Base-by-base conservation (phyloP, 2,113 vertebrate species). In the Xiphophorus maculatus region DNA sequence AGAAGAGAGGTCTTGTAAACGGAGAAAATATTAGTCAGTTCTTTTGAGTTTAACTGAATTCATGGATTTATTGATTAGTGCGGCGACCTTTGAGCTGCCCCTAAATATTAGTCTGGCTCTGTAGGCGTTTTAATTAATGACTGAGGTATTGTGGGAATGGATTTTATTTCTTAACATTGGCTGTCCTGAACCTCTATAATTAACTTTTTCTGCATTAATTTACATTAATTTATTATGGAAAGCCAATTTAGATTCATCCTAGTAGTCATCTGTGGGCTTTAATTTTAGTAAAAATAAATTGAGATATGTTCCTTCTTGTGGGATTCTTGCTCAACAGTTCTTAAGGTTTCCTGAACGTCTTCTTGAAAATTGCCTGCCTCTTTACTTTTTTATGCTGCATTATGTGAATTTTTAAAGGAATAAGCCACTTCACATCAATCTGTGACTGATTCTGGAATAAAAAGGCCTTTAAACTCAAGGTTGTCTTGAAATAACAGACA, bases 51-150 rank as follows among this genome's bases (percentile, higher is more conserved):
- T 69, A 76, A 69, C 25, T 48, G 17, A 68, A 69, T 58, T 44
- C 66, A 32, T n/a, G 32, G 35, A 33, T 35, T 33, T 54, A 48
- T 62, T 77, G 62, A 62, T 72, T 58, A 58, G 51, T 58, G 25
- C 51, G 19, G 48, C 7, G 25, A 54, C 48, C 48, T 54, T 22
- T 54, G 48, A 54, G 48, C 48, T 25, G 17, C 19, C 19, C 48
- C 22, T 22, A 25, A 54, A 58, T n/a, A 58, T 58, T n/a, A 58
- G 25, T 58, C 51, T n/a, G 22, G 51, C 10, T 58, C 25, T n/a
- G 48, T 22, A 51, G 17, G 17, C 48, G 7, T 9, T n/a, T 58
- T 58, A 58, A 58, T 58, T 58, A 58, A 58, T n/a, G 51, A 58
- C 51, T 58, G 51, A n/a, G 19, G 51, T n/a, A 7, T 58, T 58